A percentile compares a stretch with the other conserved stretches of the same genome.
These are phyloP conservation scores for Tyrannus savana DNA, from an alignment of 2,113 vertebrate species.

Conservation along the genomic window DNA sequence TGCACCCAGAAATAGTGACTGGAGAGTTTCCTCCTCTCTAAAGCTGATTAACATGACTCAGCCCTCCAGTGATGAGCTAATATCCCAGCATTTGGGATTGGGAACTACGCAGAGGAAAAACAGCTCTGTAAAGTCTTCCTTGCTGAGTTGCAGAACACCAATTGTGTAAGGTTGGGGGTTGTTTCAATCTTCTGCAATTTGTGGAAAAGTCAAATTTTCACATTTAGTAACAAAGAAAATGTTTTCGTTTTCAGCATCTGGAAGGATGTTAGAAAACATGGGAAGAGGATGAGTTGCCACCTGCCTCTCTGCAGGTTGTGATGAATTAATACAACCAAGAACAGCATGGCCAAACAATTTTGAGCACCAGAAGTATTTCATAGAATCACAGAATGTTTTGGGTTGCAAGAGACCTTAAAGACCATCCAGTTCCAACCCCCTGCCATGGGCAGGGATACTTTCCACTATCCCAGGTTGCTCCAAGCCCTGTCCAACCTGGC, in stretches of 20 bases:
- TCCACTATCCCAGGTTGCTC: fast-evolving
- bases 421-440: fast-evolving
- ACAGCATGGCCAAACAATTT: background rate
- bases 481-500: fast-evolving
- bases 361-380: background rate
- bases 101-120: background rate
- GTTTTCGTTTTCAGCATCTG: background rate
- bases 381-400: background rate
- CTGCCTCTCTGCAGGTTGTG: background rate
- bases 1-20: fast-evolving
- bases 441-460: background rate
- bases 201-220: background rate
- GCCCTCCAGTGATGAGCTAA: background rate
- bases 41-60: background rate
- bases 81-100: background rate
- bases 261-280: background rate
- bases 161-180: fast-evolving
- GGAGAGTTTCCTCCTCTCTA: background rate
- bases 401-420: background rate
- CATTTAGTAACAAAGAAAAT: background rate
- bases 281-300: background rate
- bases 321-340: background rate
- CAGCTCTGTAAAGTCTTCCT: background rate
- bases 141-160: background rate
- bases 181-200: background rate